Evolutionary conservation across 2,888 invertebrate genomes (phyloP), one percentile per base, ranked within the genome.

Genomic region (Serripes groenlandicus): DNA sequence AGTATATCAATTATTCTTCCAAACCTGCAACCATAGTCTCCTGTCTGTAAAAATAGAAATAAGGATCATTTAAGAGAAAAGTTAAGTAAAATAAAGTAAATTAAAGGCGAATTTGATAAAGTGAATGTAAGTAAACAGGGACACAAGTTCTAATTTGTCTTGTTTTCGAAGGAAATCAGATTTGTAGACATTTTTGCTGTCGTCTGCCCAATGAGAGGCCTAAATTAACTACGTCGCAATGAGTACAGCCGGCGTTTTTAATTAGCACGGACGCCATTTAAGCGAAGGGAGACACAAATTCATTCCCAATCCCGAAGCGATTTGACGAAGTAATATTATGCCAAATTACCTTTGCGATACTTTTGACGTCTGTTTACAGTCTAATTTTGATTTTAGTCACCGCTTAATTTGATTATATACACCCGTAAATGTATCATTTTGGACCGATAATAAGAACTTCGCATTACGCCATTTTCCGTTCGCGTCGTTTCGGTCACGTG

Each of bases 341-440:
- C 49, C 66, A 66, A 66, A 66, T 66, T 42, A 42, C 37, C 49
- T 34, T 66, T 26, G 37, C 66, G 28, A 66, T 66, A 28, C 66
- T 66, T 66, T 66, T 66, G 66, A 66, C 66, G 66, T 66, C 66
- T 66, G 66, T 66, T 66, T 34, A 42, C 66, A 32, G 35, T 26
- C 42, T 66, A 37, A 66, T 37, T 66, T 66, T 66, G 66, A 66
- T 66, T 66, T 66, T 66, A 42, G 66, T 42, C 66, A 42, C 66
- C 66, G 66, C 66, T 42, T 42, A 42, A 66, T 42, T 66, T 2
- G 66, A 66, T 66, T 66, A 66, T 66, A 66, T 66, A 37, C 37
- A 42, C 37, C 35, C 42, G 66, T 66, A 42, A 66, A 66, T 66
- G 66, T 42, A 66, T 66, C 66, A 66, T 66, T 66, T 66, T 3